Percentiles rank a stretch among this genome's conserved stretches.
Conservation (phyloP, 2,113 vertebrate genomes). For the Caranx melampygus region DNA sequence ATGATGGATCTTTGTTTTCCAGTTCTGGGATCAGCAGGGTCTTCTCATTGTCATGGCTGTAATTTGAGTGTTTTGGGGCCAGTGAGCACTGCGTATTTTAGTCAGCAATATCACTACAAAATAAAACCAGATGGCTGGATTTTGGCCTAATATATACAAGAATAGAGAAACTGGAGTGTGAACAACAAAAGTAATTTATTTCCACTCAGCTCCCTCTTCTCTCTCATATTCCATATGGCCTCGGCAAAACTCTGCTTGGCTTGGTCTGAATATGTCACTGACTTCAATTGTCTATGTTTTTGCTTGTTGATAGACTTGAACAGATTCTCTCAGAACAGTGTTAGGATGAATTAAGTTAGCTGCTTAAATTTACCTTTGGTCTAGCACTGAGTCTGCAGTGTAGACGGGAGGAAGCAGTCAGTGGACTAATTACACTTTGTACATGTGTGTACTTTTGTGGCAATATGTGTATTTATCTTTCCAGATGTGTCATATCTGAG, state of each 20-base stretch:
- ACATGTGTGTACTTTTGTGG: not conserved
- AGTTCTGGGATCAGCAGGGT: conserved; percentile 10
- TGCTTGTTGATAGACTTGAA: conserved; percentile 2
- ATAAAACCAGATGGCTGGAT: conserved; percentile 57
- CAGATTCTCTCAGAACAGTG: not conserved
- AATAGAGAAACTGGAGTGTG: not conserved
- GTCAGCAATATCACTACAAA: conserved; percentile 26
- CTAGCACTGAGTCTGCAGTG: not conserved
- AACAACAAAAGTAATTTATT: conserved; percentile 30
- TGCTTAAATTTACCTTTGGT: not conserved
- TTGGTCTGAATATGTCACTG: conserved; percentile 1
- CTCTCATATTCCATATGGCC: not conserved
- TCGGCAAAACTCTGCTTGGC: conserved; percentile 1
- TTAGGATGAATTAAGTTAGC: not conserved
- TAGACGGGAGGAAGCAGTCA: not conserved
- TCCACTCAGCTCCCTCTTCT: not conserved
- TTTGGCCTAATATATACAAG: conserved; percentile 16
- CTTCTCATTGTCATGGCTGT: conserved; percentile 24
- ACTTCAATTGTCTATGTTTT: conserved; percentile 8
- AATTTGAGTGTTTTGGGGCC: conserved; percentile 16
- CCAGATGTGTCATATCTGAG: not conserved
- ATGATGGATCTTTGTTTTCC: conserved; percentile 51
- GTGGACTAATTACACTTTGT: not conserved
- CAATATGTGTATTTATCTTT: not conserved
- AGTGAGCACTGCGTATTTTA: conserved; percentile 21